Base-by-base conservation (phyloP, 2,888 invertebrate genomes). In the Clanis bilineata region DNA sequence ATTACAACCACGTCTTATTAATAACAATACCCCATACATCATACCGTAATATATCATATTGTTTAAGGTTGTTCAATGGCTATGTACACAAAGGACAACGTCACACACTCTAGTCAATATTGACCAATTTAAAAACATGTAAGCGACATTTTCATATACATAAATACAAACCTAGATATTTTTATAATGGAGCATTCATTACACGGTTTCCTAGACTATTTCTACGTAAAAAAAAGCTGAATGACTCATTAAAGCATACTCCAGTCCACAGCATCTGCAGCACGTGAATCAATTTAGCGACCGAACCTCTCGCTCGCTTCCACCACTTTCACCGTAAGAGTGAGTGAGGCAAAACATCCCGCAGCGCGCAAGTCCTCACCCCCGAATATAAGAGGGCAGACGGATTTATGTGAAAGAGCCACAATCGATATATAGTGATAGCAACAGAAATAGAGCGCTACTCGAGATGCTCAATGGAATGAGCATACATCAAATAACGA, bases 181-280 rank as follows among this genome's bases (percentile, higher is more conserved):
- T 32, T 32, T 32, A 32, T 32, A 1, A 25, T 18, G n/a, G n/a
- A n/a, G n/a, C n/a, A n/a, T n/a, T n/a, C n/a, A n/a, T n/a, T n/a
- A n/a, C n/a, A n/a, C n/a, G n/a, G n/a, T n/a, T n/a, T n/a, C n/a
- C n/a, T n/a, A n/a, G n/a, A n/a, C n/a, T n/a, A n/a, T n/a, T n/a
- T n/a, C n/a, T 61, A n/a, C 55, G n/a, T 28, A 12, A 3, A 23
- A 60, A 51, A 58, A 43, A 47, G 25, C 22, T 60, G 64, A 63
- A 63, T 80, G 76, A 70, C 71, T 77, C 70, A 54, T 55, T 84
- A 64, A 45, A 64, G 65, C 67, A 78, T 78, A 45, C 23, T 38
- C n/a, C 64, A 55, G 45, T 67, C 72, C 84, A 64, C 88, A 88
- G 88, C 88, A 85, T 89, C 88, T 83, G 87, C 85, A 86, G 79